These are phyloP conservation scores for Sus scrofa DNA, from an alignment of 2,113 vertebrate species.

Conservation along the genomic window DNA sequence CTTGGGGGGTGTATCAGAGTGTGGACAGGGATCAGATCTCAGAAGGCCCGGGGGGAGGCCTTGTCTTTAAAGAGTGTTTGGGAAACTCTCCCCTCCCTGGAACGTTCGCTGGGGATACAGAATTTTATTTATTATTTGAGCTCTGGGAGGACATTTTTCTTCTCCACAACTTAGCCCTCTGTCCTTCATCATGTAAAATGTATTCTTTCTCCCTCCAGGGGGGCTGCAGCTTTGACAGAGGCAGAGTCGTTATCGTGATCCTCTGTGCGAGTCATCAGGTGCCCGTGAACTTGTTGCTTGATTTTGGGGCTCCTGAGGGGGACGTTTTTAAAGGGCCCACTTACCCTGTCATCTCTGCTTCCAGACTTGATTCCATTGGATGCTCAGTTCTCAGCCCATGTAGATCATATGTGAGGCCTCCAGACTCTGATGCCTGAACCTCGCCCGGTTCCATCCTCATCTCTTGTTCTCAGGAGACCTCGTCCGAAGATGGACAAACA, in stretches of 20 bases:
- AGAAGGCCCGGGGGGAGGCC: neutral
- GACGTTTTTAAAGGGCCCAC: neutral
- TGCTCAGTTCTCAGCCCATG: neutral
- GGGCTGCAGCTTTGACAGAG: neutral
- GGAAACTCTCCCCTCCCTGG: neutral
- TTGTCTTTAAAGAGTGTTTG: neutral
- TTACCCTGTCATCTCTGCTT: neutral
- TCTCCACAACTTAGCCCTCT: neutral
- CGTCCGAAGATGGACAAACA: neutral
- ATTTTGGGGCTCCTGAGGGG: neutral
- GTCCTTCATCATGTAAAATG: neutral
- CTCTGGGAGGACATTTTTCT: neutral
- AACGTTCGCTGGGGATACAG: neutral
- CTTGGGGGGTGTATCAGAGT: neutral
- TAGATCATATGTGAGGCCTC: neutral
- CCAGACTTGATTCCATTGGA: neutral
- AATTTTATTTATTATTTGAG: neutral
- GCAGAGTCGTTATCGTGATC: neutral
- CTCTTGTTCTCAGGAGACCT: neutral
- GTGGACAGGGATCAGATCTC: neutral
- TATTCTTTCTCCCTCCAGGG: neutral
- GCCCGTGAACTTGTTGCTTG: neutral
- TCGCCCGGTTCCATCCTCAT: neutral
- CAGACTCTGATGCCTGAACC: neutral
- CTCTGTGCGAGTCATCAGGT: neutral